Evolutionary conservation across 2,113 vertebrate species (phyloP).

Genomic region (Ceyx margarethae): DNA sequence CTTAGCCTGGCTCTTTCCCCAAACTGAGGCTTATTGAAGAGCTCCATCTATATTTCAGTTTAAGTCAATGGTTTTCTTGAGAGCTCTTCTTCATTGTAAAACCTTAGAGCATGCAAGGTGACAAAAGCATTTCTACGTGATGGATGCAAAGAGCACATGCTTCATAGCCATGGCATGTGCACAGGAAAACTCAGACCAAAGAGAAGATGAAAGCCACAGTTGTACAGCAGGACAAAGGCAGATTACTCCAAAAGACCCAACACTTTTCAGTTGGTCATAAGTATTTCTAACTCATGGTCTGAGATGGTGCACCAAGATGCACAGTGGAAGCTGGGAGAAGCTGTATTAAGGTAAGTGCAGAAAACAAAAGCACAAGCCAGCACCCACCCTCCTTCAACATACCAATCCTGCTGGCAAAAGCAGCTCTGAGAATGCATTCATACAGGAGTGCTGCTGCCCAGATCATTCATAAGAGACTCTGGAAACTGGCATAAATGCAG

Average conservation of each 20-base stretch:
- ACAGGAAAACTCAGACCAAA: background rate
- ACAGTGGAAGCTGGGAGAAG: rapidly evolving
- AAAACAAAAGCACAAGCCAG: background rate
- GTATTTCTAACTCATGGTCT: background rate
- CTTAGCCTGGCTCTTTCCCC: background rate
- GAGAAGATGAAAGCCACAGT: background rate
- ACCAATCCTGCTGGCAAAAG: background rate
- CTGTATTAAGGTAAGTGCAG: background rate
- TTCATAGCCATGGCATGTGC: background rate
- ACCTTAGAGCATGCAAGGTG: background rate
- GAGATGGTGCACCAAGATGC: background rate
- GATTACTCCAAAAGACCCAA: background rate
- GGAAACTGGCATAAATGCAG: background rate
- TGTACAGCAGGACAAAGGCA: background rate
- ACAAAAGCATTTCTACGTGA: background rate
- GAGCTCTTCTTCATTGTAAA: background rate
- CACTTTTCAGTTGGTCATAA: rapidly evolving
- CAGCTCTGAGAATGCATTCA: background rate
- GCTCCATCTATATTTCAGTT: background rate
- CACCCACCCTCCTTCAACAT: background rate
- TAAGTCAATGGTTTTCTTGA: background rate
- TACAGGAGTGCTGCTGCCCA: background rate
- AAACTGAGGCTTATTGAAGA: background rate
- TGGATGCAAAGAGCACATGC: rapidly evolving
- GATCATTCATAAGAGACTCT: background rate